phyloP scores from a whole-genome alignment of 2,888 invertebrate genomes.

The Tachina grossa region DNA sequence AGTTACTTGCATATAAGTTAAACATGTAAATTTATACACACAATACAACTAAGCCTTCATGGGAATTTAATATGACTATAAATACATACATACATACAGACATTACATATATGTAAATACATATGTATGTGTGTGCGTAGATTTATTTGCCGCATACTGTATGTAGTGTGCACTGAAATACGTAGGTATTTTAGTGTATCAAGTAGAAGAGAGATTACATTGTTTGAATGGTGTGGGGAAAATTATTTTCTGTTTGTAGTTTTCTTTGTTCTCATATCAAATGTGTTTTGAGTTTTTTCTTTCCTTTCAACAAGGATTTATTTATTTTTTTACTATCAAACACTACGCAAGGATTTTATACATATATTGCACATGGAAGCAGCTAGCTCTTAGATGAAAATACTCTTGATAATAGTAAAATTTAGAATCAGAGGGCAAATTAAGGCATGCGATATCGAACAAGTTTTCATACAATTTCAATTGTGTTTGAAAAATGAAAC shows the following conservation, averaged over 20 bases:
- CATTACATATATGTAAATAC: background rate
- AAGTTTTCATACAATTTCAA: no score
- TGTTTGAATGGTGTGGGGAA: conserved; percentile 27
- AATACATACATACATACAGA: background rate
- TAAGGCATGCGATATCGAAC: background rate
- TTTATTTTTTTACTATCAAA: conserved; percentile 54
- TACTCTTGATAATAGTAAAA: background rate
- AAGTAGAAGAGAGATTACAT: conserved; percentile 36
- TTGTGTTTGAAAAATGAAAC: no score
- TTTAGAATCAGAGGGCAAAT: background rate
- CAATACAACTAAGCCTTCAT: background rate
- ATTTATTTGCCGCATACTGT: conserved; percentile 7
- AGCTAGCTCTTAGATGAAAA: background rate
- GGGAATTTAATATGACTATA: conserved; percentile 8
- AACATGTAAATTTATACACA: background rate
- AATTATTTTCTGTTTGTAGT: conserved; percentile 64
- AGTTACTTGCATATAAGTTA: conserved; percentile 36
- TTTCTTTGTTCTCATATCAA: conserved; percentile 69
- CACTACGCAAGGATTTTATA: conserved; percentile 38
- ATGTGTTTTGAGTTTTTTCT: conserved; percentile 42
- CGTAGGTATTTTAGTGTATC: conserved; percentile 5
- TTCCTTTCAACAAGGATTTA: conserved; percentile 43
- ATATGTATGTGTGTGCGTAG: background rate
- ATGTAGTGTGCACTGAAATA: background rate
- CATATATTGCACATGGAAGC: background rate